Evolutionary conservation across 2,888 invertebrate species (phyloP).

Genomic region (Hydropsyche betteni): DNA sequence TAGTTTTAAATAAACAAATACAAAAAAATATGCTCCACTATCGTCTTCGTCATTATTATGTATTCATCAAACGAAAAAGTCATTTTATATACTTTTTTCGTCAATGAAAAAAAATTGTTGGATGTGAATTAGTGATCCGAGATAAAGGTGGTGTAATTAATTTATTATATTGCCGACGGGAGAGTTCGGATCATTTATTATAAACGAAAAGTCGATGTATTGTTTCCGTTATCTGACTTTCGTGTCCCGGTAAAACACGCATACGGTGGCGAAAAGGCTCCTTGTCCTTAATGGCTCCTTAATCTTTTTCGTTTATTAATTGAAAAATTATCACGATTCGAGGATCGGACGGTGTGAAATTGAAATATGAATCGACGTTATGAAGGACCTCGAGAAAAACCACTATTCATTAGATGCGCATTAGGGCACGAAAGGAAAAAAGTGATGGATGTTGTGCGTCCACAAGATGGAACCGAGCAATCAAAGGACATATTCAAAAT

Average conservation of each 20-base stretch:
- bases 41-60: too few species aligned
- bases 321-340: conserved; percentile 50
- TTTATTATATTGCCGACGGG: conserved; percentile 44
- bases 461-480: conserved; percentile 25
- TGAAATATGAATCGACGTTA: conserved; percentile 35
- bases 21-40: too few species aligned
- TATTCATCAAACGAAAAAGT: too few species aligned
- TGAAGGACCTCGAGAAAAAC: conserved; percentile 10
- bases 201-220: conserved; percentile 42
- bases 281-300: conserved; percentile 46
- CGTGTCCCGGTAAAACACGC: conserved; percentile 34
- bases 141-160: conserved; percentile 36
- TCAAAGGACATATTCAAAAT: conserved; percentile 48
- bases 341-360: conserved; percentile 42
- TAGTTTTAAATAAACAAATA: too few species aligned
- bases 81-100: too few species aligned
- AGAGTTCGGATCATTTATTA: conserved; percentile 43
- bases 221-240: conserved; percentile 44
- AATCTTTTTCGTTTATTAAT: conserved; percentile 49
- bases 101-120: too few species aligned
- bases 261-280: conserved; percentile 31
- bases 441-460: conserved; percentile 19
- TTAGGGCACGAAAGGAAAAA: background rate
- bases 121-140: conserved; percentile 12
- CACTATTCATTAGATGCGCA: conserved; percentile 30